Evolutionary conservation across 2,113 vertebrate species (phyloP), one percentile per base, ranked within the genome.

Genomic region (Ia io): DNA sequence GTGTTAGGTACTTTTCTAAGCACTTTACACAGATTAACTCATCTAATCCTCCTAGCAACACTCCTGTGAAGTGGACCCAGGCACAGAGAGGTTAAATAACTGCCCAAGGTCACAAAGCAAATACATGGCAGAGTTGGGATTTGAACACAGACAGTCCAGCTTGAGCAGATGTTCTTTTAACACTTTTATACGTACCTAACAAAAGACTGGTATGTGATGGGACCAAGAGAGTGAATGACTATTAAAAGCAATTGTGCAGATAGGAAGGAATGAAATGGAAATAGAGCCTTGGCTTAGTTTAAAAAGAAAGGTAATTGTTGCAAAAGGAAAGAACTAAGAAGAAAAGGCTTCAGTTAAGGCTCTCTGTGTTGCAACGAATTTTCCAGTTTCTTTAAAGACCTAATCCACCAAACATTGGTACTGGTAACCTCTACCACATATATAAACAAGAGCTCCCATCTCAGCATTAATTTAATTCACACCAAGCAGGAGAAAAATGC

Each of bases 381-480:
- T 69, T 70, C 23, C 22, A n/a, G 8, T 80, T 84, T 88, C 53
- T 56, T 96, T 74, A 94, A 85, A 53, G 35, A 76, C 25, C 61
- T 84, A 80, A 88, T 40, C 53, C 32, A 92, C 49, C n/a, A 77
- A 65, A 93, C 44, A 61, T 3, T 80, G 70, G 37, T 80, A 91
- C 79, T 80, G 9, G 42, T 30, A 95, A 90, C 84, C 40, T 91
- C 78, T 88, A 65, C 65, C 90, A 77, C 74, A 71, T 20, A 53
- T 59, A 87, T 90, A 80, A 77, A 94, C 20, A 35, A 87, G 61
- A 71, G 86, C 79, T 93, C 70, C 79, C 69, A 88, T 88, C 95
- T 91, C 32, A 93, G 73, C 59, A 82, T 9, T 82, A 78, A 93
- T 73, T 96, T 88, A 82, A 93, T 88, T 96, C 86, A 63, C 25